A percentile compares a stretch with the other conserved stretches of the same genome.
Evolutionary conservation across 2,888 invertebrate species (phyloP).

Genomic region (Holacanthella duospinosa): DNA sequence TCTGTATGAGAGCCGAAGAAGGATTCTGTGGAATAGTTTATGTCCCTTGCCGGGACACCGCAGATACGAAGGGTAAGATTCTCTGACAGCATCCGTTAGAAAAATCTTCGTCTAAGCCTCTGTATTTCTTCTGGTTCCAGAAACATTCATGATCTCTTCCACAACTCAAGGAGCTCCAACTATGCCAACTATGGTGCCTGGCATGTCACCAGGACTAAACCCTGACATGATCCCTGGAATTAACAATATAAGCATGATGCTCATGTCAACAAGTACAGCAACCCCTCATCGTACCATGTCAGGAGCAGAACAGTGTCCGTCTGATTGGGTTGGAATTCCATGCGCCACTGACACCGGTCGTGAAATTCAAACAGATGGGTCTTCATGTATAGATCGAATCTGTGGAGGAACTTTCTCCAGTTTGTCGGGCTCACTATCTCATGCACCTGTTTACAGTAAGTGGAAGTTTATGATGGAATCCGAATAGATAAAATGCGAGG

Average conservation of each 20-base stretch:
- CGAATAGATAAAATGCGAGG: constrained; percentile 43
- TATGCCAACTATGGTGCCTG: too few species aligned
- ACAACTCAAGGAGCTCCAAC: constrained; percentile 7
- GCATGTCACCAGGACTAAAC: too few species aligned
- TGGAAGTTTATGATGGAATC: constrained; percentile 34
- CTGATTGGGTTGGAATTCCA: constrained; percentile 34
- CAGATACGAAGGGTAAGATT: constrained; percentile 26
- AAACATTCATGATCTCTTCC: constrained; percentile 34
- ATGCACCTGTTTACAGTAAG: constrained; percentile 64
- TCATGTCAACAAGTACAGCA: constrained; percentile 23
- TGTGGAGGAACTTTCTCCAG: constrained; percentile 36
- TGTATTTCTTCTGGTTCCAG: constrained; percentile 12
- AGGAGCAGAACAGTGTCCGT: constrained; percentile 37
- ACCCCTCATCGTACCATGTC: constrained; percentile 31
- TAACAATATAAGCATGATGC: neutral
- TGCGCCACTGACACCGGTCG: constrained; percentile 37
- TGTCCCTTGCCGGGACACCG: constrained; percentile 34
- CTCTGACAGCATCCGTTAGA: neutral
- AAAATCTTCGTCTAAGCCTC: neutral
- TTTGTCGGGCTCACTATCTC: constrained; percentile 47
- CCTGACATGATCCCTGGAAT: neutral
- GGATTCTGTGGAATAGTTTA: constrained; percentile 38
- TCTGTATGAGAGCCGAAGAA: constrained; percentile 37
- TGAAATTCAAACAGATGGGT: constrained; percentile 31
- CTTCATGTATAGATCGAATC: constrained; percentile 34